Base-by-base conservation (phyloP, 2,888 invertebrate species). In the Rhamnusium bicolor region DNA sequence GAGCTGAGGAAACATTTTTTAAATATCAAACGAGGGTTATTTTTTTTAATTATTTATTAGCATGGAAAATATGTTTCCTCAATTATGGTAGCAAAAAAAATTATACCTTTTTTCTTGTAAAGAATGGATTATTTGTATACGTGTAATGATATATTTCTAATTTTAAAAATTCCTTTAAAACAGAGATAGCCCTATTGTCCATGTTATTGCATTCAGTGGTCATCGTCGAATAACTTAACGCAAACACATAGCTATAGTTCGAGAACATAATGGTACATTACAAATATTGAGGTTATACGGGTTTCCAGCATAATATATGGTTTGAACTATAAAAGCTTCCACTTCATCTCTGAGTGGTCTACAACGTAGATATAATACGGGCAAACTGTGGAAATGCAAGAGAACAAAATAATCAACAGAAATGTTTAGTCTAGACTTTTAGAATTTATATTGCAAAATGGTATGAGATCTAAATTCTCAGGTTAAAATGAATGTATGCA, bases 321-420 rank as follows among this genome's bases (percentile, higher is more conserved):
- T 24, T 54, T 54, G 4, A 54, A 54, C 14, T 54, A 54, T 54
- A 54, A 24, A 54, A 8, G 19, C 54, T 3, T 54, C 21, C 54
- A 24, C n/a, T 24, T 54, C 24, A 54, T 54, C 54, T 54, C 54
- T 24, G 54, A 54, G 7, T 7, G 12, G 24, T 54, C 21, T 54
- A 19, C 19, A 54, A 12, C 18, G 24, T 1, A 12, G 21, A 21
- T 54, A 54, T 21, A 21, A 54, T 54, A 14, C 27, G 54, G 54
- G 54, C n/a, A n/a, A 2, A 54, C 10, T 53, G 18, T 53, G 53
- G 53, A 21, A 53, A 21, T 19, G 21, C 54, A 14, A 2, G 6
- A 16, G 24, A 54, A 54, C n/a, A 27, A 54, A 54, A 54, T 14
- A 40, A 40, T n/a, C 40, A 40, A 40, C 40, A 40, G 40, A 40